A percentile compares a stretch with the other conserved stretches of the same genome.
phyloP scores from a whole-genome alignment of 2,888 invertebrate species.

The Clistopyga incitator region DNA sequence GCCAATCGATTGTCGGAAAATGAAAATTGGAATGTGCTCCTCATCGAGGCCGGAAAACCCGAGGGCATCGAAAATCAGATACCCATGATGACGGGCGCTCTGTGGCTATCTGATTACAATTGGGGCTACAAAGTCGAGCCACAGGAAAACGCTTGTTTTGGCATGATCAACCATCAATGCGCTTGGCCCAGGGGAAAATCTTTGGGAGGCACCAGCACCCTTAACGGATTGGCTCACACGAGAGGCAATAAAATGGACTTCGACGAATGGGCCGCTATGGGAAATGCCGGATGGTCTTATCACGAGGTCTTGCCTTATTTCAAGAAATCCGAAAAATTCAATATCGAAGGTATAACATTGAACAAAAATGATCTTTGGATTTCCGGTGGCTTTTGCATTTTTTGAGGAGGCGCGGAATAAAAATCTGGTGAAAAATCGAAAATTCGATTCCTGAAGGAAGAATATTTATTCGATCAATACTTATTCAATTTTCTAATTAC shows the following conservation, averaged over 20 bases:
- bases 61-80: conserved; percentile 86
- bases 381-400: too few relatives aligned
- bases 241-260: conserved; percentile 73
- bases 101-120: conserved; percentile 87
- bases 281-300: conserved; percentile 71
- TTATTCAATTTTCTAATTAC: too few relatives aligned
- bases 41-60: conserved; percentile 88
- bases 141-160: conserved; percentile 87
- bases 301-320: conserved; percentile 70
- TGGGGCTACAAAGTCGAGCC: conserved; percentile 90
- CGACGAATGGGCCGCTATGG: conserved; percentile 68
- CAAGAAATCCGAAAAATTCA: conserved; percentile 68
- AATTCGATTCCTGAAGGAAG: too few relatives aligned
- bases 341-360: conserved; percentile 57
- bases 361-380: not conserved
- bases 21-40: conserved; percentile 86
- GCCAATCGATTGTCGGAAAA: conserved; percentile 90
- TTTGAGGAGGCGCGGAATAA: too few relatives aligned
- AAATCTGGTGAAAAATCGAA: too few relatives aligned
- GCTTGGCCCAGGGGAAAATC: conserved; percentile 88
- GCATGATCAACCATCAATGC: conserved; percentile 90
- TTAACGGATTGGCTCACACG: conserved; percentile 82
- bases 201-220: conserved; percentile 79
- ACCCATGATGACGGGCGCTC: conserved; percentile 86
- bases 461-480: too few relatives aligned